Percentiles rank a stretch among this genome's conserved stretches.
phyloP scores from a whole-genome alignment of 2,113 vertebrate genomes.

The Petroica traversi region DNA sequence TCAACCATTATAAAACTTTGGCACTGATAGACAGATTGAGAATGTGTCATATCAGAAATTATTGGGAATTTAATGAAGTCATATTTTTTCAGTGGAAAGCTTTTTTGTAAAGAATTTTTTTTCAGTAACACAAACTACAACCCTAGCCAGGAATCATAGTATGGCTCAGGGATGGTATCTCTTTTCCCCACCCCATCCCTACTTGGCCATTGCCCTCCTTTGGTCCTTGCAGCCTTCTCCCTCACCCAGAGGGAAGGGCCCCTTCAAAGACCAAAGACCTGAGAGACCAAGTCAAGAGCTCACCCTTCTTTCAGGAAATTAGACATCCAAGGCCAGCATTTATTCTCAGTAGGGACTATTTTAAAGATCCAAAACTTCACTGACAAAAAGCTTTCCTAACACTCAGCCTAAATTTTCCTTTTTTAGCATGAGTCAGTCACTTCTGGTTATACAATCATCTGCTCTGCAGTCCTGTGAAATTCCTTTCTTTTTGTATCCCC shows the following conservation, averaged over 20 bases:
- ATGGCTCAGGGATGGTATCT: neutral
- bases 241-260: neutral
- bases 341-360: neutral
- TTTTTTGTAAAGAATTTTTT: neutral
- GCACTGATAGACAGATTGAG: neutral
- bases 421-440: neutral
- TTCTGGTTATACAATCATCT: constrained; percentile 12
- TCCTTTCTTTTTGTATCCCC: neutral
- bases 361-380: neutral
- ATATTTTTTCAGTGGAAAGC: neutral
- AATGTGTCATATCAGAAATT: neutral
- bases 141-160: neutral
- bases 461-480: neutral
- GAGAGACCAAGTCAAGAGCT: neutral
- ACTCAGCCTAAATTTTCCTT: neutral
- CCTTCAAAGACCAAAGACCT: neutral
- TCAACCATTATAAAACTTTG: neutral
- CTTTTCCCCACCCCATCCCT: neutral
- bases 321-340: neutral
- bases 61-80: neutral
- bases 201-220: neutral
- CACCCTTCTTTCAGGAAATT: neutral
- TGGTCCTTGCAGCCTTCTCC: neutral
- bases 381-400: constrained; percentile 13
- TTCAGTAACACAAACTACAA: neutral